Base-by-base conservation (phyloP, 2,113 vertebrate genomes). In the Xiphorhynchus elegans region DNA sequence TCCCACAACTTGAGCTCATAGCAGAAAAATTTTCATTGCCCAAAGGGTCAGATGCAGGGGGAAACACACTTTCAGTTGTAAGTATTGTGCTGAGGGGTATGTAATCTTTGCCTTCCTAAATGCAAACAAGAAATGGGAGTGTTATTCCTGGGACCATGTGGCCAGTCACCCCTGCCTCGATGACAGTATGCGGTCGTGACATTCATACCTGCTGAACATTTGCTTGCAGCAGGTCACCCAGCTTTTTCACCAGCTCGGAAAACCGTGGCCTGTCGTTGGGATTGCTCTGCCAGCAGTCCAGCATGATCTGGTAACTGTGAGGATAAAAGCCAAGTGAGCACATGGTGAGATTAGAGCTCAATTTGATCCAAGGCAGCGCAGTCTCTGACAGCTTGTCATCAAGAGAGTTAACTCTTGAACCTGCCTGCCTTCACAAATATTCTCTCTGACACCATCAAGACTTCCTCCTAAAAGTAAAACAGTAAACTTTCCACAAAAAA, bases 251-350 rank as follows among this genome's bases (percentile, higher is more conserved):
- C 35, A 99, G 97, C 92, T 98, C 95, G 0, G 98, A 98, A 97
- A 99, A 99, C 53, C 98, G 97, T 47, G 99, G 99, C 90, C 99
- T 98, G 64, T 99, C 95, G 0, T 97, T 97, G 14, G 99, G 98
- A 50, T 98, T 97, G 46, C 96, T 97, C 90, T 97, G 98, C 99
- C 99, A 99, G 93, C 99, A 99, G 60, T 98, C 98, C 96, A 99
- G 89, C 99, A 99, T 99, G 75, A 98, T 99, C 95, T 98, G 98
- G 85, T 99, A 99, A 73, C 99, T 99, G 96, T 16, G 84, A 89
- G 52, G 92, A 87, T 40, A 89, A 63, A 66, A 67, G 6, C 56
- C 59, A 79, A 74, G 42, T 1, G 20, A 86, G 46, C 18, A 42
- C 16, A 10, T 16, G 7, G 25, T 47, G n/a, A 11, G 42, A 35